These are phyloP conservation scores for Hylomyscus alleni DNA, from an alignment of 2,797 vertebrate genomes.

Conservation along the genomic window DNA sequence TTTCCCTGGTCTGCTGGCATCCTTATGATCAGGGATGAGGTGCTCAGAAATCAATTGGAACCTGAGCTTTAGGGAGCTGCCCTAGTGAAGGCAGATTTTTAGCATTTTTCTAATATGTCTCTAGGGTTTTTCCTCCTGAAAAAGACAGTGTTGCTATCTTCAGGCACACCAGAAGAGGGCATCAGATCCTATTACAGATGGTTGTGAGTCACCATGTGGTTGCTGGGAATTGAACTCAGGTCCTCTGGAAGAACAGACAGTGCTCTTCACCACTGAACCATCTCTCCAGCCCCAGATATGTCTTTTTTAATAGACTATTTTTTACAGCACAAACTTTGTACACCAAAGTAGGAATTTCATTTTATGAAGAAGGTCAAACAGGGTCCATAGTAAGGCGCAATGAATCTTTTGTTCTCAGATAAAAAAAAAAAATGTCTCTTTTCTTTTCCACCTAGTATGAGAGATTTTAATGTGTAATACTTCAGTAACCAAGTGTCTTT, in stretches of 20 bases:
- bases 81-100: conserved; percentile 50
- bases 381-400: neutral
- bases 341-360: conserved; percentile 35
- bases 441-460: neutral
- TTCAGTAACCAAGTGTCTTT: conserved; percentile 62
- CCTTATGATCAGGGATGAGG: neutral
- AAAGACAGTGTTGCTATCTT: too few relatives aligned
- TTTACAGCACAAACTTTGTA: neutral
- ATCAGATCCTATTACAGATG: too few relatives aligned
- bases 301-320: neutral
- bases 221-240: too few relatives aligned
- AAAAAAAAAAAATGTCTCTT: neutral
- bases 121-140: neutral
- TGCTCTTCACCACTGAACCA: too few relatives aligned
- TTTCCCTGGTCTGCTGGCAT: conserved; percentile 71
- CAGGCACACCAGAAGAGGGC: too few relatives aligned
- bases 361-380: conserved; percentile 27
- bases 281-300: too few relatives aligned
- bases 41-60: conserved; percentile 45
- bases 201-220: too few relatives aligned
- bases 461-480: conserved; percentile 10
- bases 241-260: too few relatives aligned
- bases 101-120: conserved; percentile 24
- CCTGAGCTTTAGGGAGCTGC: conserved; percentile 13
- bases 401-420: conserved; percentile 31